These are phyloP conservation scores for Slavum lentiscoides DNA, from an alignment of 2,888 invertebrate species.

Conservation along the genomic window DNA sequence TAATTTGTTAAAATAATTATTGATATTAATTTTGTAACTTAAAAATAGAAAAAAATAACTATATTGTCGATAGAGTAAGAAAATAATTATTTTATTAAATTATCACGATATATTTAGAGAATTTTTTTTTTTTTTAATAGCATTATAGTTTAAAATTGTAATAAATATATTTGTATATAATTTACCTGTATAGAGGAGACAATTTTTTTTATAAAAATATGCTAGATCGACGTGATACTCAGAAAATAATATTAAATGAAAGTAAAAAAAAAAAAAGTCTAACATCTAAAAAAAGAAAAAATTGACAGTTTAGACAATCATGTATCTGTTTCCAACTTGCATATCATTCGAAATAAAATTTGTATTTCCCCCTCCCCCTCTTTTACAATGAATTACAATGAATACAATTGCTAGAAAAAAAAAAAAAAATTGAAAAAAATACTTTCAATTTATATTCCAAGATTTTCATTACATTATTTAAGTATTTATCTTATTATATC, in stretches of 20 bases:
- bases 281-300: not conserved
- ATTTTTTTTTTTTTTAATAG: not conserved
- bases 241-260: not conserved
- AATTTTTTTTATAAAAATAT: not conserved
- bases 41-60: not conserved
- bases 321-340: not conserved
- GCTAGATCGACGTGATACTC: not conserved
- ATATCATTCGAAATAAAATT: constrained; percentile 20
- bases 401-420: too few relatives aligned
- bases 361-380: not conserved
- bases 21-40: not conserved
- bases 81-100: not conserved
- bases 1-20: not conserved
- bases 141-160: not conserved
- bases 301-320: constrained; percentile 25
- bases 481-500: not conserved
- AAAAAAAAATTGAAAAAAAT: not conserved
- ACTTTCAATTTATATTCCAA: not conserved
- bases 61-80: too few relatives aligned
- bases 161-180: not conserved
- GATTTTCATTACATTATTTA: not conserved
- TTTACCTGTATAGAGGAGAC: not conserved
- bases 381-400: too few relatives aligned
- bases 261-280: not conserved
- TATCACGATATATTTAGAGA: not conserved